Evolutionary conservation across 2,113 vertebrate species (phyloP), one percentile per base, ranked within the genome.

Genomic region (Mastomys coucha): DNA sequence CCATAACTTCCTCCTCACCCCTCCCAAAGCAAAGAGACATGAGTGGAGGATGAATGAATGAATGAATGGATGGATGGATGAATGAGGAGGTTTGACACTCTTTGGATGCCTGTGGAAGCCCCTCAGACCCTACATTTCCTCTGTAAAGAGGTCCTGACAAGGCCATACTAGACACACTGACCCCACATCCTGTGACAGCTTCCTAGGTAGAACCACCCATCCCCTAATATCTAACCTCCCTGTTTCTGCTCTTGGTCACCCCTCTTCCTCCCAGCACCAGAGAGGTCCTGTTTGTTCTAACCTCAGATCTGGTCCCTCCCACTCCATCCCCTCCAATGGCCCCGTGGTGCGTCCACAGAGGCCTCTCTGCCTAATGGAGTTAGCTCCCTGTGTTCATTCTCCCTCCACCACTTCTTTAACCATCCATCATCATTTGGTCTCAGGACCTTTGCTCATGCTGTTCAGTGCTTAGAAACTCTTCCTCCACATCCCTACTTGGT

Each of bases 401-500:
- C 5, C 60, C 69, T 56, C 20, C 33, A 12, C 26, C 58, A 63
- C 49, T 13, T 7, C 1, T 58, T 16, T 33, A 51, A 3, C 2
- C 7, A 45, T 42, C 49, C 19, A 31, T 60, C 90, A 39, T 31
- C 0, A 1, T 33, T 14, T 19, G 49, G 73, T 67, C 75, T 16
- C 53, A 63, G 91, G 95, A 20, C 69, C 39, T 91, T 86, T 31
- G 92, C 53, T 14, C 0, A 2, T 9, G 76, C 58, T 51, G 1
- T 28, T n/a, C 24, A 39, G 2, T 13, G 16, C 17, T 45, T 31
- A 24, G 28, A 28, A 31, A 20, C 17, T 88, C 3, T 69, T n/a
- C 11, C 6, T 63, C 24, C 0, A 0, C 28, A 45, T 31, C 51
- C 5, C n/a, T 19, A 7, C 19, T 31, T 63, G 0, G n/a, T n/a